Percentiles rank a stretch among this genome's conserved stretches.
Evolutionary conservation across 2,888 invertebrate species (phyloP).

Genomic region (Cheilosia grossa): DNA sequence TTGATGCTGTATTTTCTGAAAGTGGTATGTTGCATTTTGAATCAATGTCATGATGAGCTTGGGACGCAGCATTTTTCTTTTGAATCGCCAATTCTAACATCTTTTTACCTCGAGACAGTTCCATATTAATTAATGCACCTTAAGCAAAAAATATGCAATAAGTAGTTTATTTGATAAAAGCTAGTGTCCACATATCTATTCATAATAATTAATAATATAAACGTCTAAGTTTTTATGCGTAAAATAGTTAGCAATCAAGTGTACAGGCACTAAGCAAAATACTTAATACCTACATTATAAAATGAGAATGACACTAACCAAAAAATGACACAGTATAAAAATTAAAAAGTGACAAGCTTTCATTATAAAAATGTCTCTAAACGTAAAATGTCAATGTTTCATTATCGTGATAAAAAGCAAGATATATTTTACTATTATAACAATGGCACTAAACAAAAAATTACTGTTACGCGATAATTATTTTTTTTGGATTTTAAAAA

Average conservation of each 20-base stretch:
- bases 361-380: too few species aligned
- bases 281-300: too few species aligned
- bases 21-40: constrained; percentile 19
- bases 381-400: too few species aligned
- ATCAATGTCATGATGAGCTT: constrained; percentile 14
- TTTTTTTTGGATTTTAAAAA: too few species aligned
- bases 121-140: constrained; percentile 11
- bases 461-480: too few species aligned
- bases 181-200: background rate
- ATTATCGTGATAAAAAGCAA: too few species aligned
- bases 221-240: background rate
- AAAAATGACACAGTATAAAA: too few species aligned
- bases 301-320: too few species aligned
- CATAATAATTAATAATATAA: too few species aligned
- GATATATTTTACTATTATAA: too few species aligned
- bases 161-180: constrained; percentile 23
- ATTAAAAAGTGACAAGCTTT: too few species aligned
- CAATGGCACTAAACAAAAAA: too few species aligned
- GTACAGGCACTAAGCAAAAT: background rate
- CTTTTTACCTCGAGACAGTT: constrained; percentile 13
- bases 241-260: constrained; percentile 19
- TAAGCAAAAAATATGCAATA: constrained; percentile 2
- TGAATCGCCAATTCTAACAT: constrained; percentile 20
- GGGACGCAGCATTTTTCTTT: constrained; percentile 16
- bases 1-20: constrained; percentile 21